Percentiles rank a stretch among this genome's conserved stretches.
Evolutionary conservation across 2,113 vertebrate species (phyloP).

Genomic region (Gadus macrocephalus): DNA sequence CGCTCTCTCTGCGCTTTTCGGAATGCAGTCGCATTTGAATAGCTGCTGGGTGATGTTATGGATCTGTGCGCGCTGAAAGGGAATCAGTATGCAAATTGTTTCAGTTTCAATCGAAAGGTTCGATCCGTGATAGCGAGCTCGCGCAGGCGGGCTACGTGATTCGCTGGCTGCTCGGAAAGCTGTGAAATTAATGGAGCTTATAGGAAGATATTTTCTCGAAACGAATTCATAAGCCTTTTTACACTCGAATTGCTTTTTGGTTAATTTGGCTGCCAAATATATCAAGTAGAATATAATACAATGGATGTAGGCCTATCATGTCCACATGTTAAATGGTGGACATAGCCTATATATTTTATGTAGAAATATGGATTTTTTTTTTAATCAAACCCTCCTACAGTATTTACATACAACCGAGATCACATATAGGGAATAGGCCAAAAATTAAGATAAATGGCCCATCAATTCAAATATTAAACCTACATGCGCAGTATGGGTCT

Average conservation of each 20-base stretch:
- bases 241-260: conserved; percentile 65
- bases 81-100: conserved; percentile 99
- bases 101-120: conserved; percentile 99
- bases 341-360: background rate
- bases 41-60: conserved; percentile 87
- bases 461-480: background rate
- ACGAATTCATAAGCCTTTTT: conserved; percentile 66
- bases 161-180: no score
- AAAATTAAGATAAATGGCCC: background rate
- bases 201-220: no score
- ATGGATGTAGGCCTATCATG: background rate
- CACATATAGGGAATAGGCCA: background rate
- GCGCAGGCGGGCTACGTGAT: conserved; percentile 66
- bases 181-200: no score
- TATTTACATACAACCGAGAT: background rate
- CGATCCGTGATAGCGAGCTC: conserved; percentile 85
- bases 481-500: background rate
- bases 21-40: conserved; percentile 91
- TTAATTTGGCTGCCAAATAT: background rate
- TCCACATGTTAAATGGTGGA: background rate
- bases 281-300: background rate
- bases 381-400: background rate
- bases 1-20: conserved; percentile 79
- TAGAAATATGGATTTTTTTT: background rate
- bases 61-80: conserved; percentile 88